Evolutionary conservation across 1,140 invertebrate species (phyloP).

Genomic region (Drosophila sechellia): DNA sequence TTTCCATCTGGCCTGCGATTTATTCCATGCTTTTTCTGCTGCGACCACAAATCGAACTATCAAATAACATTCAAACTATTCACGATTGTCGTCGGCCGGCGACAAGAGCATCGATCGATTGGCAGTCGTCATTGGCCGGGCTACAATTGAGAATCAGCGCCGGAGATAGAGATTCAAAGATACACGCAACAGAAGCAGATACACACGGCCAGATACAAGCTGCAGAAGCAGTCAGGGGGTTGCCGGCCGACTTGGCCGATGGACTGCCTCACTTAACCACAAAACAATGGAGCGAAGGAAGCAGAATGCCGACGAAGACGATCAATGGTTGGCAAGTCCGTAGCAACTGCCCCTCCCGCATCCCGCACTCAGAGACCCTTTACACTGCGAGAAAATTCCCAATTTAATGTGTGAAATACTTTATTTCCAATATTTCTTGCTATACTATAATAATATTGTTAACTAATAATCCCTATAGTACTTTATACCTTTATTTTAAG

Average conservation of each 20-base stretch:
- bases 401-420: background rate
- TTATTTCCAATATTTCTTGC: too few species aligned
- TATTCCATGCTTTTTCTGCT: conserved; percentile 38
- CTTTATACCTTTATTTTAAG: too few species aligned
- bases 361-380: conserved; percentile 7
- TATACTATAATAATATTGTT: too few species aligned
- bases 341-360: conserved; percentile 11
- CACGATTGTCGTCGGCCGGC: conserved; percentile 62
- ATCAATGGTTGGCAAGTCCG: conserved; percentile 66
- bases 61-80: conserved; percentile 68
- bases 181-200: conserved; percentile 48
- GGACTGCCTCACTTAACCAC: conserved; percentile 74
- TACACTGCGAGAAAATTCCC: conserved; percentile 9
- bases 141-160: conserved; percentile 45
- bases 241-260: conserved; percentile 38
- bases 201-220: conserved; percentile 37
- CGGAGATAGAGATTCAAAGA: conserved; percentile 24
- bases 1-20: conserved; percentile 21
- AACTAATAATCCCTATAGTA: too few species aligned
- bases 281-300: conserved; percentile 79
- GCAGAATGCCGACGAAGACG: conserved; percentile 70
- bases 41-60: conserved; percentile 71
- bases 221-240: conserved; percentile 32
- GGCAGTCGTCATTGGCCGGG: conserved; percentile 62
- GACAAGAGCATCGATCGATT: conserved; percentile 70